Evolutionary conservation across 2,888 invertebrate species (phyloP).

Genomic region (Entomobrya proxima): DNA sequence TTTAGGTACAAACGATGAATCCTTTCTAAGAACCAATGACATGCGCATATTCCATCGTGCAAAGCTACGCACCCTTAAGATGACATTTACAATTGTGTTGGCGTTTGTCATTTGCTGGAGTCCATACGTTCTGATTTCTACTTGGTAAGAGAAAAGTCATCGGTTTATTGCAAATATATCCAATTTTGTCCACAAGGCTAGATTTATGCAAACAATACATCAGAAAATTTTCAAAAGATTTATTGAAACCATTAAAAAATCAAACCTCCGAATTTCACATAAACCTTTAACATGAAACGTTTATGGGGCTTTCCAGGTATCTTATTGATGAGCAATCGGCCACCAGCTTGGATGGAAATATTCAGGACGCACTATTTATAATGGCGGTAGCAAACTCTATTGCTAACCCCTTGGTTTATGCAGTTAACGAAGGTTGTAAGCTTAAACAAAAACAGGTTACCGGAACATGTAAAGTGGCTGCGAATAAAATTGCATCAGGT

Average conservation of each 20-base stretch:
- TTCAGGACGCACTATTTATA: conserved; percentile 84
- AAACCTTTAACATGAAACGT: no score
- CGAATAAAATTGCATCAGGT: conserved; percentile 35
- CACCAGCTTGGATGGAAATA: conserved; percentile 77
- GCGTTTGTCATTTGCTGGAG: conserved; percentile 69
- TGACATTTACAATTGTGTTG: conserved; percentile 67
- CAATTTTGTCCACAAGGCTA: no score
- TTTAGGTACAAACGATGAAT: neutral
- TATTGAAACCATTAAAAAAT: no score
- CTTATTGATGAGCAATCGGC: conserved; percentile 84
- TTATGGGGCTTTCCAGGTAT: conserved; percentile 80
- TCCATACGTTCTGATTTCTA: conserved; percentile 65
- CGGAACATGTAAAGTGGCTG: conserved; percentile 35
- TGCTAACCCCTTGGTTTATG: conserved; percentile 88
- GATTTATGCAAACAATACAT: no score
- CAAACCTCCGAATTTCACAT: no score
- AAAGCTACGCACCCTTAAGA: conserved; percentile 64
- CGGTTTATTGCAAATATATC: neutral
- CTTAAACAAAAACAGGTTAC: neutral
- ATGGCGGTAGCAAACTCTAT: conserved; percentile 90
- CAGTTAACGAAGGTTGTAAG: conserved; percentile 80
- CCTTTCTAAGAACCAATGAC: conserved; percentile 66
- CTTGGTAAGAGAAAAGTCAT: conserved; percentile 76
- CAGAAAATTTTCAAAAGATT: no score
- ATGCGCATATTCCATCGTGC: conserved; percentile 67